Base-by-base conservation (phyloP, 2,888 invertebrate genomes). In the Ormyrus labotus region DNA sequence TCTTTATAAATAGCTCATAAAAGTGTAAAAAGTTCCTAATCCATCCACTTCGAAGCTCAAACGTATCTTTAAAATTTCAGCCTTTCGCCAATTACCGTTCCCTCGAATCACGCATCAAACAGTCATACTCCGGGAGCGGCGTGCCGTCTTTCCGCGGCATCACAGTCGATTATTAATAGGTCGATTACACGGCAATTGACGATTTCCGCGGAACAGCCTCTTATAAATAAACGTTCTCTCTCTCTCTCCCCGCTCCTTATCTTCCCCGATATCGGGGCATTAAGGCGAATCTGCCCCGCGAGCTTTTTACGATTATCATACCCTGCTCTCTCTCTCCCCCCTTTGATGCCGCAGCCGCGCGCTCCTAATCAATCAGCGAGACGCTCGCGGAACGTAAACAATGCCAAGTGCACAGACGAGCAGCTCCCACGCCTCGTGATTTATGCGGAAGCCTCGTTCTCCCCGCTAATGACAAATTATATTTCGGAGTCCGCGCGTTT, bases 131-230 rank as follows among this genome's bases (percentile, higher is more conserved):
- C 34, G 34, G 34, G 34, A 34, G 34, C 34, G 34, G 34, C 34
- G 34, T 34, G 34, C 2, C 34, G 34, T 3, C 34, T 34, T 34
- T 34, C 34, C 34, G 34, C 34, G 4, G 34, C 34, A 34, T 34
- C 34, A 34, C 34, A 34, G 34, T 34, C 48, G 48, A 55, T 58
- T 11, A 65, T 73, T 65, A 57, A 73, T 73, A 57, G 19, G 9
- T 13, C 75, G 75, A 75, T 75, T 68, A 75, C 68, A 61, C 60
- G 74, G 67, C 58, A 67, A 65, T 74, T 74, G 58, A 58, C 51
- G 65, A 61, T 60, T 51, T 75, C 53, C 67, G 34, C 13, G 61
- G 51, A 68, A 68, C 2, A 11, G n/a, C 13, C 4, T 11, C 45
- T 67, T 61, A 53, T 60, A 60, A 60, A 75, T 68, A 75, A 75